These are phyloP conservation scores for Hesperia comma DNA, from an alignment of 2,888 invertebrate genomes.

Conservation along the genomic window DNA sequence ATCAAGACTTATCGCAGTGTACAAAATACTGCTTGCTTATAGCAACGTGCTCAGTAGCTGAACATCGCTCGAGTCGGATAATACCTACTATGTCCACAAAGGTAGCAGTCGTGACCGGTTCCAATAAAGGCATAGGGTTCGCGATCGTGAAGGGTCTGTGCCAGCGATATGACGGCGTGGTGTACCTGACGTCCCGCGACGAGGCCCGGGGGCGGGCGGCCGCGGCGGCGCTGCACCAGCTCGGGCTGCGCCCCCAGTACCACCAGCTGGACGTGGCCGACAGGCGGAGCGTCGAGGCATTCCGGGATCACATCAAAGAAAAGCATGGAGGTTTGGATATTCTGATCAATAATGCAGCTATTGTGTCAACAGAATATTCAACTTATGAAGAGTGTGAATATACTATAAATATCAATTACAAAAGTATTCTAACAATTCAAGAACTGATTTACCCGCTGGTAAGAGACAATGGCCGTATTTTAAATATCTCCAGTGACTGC, in stretches of 20 bases:
- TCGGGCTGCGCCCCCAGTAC: conserved; percentile 48
- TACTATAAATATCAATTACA: conserved; percentile 87
- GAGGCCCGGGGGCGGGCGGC: conserved; percentile 52
- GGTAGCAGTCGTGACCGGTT: conserved; percentile 81
- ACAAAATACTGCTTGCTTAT: too few species aligned
- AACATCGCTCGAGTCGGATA: too few species aligned
- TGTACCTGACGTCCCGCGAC: conserved; percentile 87
- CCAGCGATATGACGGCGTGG: conserved; percentile 84
- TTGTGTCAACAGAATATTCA: conserved; percentile 63
- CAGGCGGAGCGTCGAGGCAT: conserved; percentile 81
- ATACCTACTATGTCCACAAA: conserved; percentile 45
- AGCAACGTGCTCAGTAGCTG: too few species aligned
- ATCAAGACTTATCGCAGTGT: too few species aligned
- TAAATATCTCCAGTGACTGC: conserved; percentile 87
- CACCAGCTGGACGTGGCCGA: conserved; percentile 86
- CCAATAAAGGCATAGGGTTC: conserved; percentile 87
- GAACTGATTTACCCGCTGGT: conserved; percentile 87
- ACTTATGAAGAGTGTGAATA: conserved; percentile 78
- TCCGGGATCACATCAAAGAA: conserved; percentile 82
- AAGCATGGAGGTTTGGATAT: conserved; percentile 88
- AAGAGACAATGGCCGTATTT: conserved; percentile 86
- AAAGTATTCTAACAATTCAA: conserved; percentile 85
- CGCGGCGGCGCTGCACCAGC: conserved; percentile 50
- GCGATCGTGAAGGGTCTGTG: conserved; percentile 84
- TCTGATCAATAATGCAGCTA: conserved; percentile 90